Evolutionary conservation across 1,140 invertebrate species (phyloP), one percentile per base, ranked within the genome.

Genomic region (Drosophila pseudoobscura): DNA sequence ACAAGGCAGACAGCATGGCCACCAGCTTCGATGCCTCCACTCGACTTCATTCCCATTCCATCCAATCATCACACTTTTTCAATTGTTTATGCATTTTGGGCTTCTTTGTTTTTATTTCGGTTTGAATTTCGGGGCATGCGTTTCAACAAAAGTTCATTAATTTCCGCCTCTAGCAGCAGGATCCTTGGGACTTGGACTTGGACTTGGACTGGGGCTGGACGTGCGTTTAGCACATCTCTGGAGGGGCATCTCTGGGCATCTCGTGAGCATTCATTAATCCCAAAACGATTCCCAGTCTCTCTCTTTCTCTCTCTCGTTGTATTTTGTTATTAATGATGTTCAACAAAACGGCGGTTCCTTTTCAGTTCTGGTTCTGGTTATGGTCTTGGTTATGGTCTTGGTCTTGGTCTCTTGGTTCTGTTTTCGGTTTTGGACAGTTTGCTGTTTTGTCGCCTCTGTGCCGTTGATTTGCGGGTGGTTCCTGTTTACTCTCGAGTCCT

Each of bases 261-360:
- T 74, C 54, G 57, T 58, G 75, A 74, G 78, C 70, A 79, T 89
- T 90, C 89, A 90, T 90, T 90, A 90, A 87, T 87, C 66, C 82
- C 64, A 59, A 60, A 39, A 2, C 35, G 35, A 39, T 39, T 39
- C 8, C 35, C 35, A 11, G 9, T 39, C 31, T 9, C 8, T 11
- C 64, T 75, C 58, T 90, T 65, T 39, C 31, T 9, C 8, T 11
- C 64, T 75, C 58, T 90, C 68, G 80, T 89, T 76, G 76, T 75
- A 65, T 78, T 89, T 72, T 91, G 89, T 91, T 88, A 91, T 91
- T 91, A 91, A 91, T 91, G 89, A 91, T 91, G 89, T 91, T 84
- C 71, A 78, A 91, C 89, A 90, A 91, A 91, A 89, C 83, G 84
- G 49, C 69, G 64, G 71, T 68, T 66, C 72, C 50, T 82, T 46